phyloP scores from a whole-genome alignment of 2,888 invertebrate genomes.

The Tromatobia lineatoria region DNA sequence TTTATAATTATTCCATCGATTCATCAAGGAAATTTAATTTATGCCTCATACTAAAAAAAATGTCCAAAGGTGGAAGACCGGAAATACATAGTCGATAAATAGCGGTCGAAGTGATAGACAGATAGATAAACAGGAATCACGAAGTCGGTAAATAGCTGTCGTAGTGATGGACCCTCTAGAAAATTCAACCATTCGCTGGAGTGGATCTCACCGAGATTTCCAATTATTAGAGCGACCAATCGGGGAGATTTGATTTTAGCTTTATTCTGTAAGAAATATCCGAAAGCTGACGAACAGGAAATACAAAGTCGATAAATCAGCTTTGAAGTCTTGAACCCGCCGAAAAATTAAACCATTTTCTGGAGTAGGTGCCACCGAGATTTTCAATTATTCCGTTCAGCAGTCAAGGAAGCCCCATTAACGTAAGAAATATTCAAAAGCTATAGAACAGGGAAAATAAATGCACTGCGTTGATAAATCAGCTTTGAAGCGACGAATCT shows the following conservation, averaged over 20 bases:
- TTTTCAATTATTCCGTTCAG: background rate
- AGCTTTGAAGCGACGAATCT: background rate
- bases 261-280: constrained; percentile 6
- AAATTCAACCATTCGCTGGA: background rate
- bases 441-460: constrained; percentile 1
- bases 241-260: constrained; percentile 36
- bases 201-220: background rate
- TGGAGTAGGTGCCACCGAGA: background rate
- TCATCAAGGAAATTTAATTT: background rate
- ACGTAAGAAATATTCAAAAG: background rate
- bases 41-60: background rate
- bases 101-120: background rate
- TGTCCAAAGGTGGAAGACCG: background rate
- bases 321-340: background rate
- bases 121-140: too few species aligned
- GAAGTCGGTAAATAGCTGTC: background rate
- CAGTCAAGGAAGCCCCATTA: background rate
- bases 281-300: background rate
- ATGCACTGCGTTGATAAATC: background rate
- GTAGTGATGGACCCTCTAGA: background rate
- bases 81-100: background rate
- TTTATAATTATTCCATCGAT: background rate
- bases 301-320: background rate
- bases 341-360: background rate
- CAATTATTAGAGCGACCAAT: constrained; percentile 8